phyloP scores from a whole-genome alignment of 2,888 invertebrate species.

The Eristalinus sepulchralis region DNA sequence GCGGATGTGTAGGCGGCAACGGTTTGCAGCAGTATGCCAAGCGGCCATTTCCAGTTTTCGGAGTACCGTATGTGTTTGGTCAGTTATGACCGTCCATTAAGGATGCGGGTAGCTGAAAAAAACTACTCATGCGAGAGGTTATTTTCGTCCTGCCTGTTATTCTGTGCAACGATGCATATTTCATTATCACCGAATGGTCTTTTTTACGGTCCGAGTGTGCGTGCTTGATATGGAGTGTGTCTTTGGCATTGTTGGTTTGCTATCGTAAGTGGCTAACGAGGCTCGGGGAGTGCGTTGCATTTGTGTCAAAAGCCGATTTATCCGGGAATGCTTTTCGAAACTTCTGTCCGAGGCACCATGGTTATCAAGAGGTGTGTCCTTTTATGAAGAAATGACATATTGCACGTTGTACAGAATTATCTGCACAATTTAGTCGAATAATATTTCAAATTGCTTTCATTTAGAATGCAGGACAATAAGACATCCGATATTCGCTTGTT shows the following conservation, averaged over 20 bases:
- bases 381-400: background rate
- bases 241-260: background rate
- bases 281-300: background rate
- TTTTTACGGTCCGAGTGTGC: background rate
- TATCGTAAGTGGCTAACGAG: background rate
- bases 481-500: too few relatives aligned
- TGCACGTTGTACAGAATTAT: background rate
- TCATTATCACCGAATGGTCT: conserved; percentile 18
- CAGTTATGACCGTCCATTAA: conserved; percentile 48
- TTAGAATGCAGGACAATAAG: too few relatives aligned
- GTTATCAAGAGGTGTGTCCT: background rate
- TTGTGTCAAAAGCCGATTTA: background rate
- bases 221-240: background rate
- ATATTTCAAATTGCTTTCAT: background rate
- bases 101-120: conserved; percentile 4
- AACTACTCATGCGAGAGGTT: conserved; percentile 11
- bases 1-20: background rate
- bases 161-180: conserved; percentile 30
- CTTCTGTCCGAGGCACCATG: background rate
- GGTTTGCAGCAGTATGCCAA: conserved; percentile 27
- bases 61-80: conserved; percentile 53
- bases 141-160: background rate
- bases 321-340: background rate
- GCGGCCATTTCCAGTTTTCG: conserved; percentile 15
- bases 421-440: background rate